Evolutionary conservation across 2,113 vertebrate species (phyloP), one percentile per base, ranked within the genome.

Genomic region (Grammomys dolichurus): DNA sequence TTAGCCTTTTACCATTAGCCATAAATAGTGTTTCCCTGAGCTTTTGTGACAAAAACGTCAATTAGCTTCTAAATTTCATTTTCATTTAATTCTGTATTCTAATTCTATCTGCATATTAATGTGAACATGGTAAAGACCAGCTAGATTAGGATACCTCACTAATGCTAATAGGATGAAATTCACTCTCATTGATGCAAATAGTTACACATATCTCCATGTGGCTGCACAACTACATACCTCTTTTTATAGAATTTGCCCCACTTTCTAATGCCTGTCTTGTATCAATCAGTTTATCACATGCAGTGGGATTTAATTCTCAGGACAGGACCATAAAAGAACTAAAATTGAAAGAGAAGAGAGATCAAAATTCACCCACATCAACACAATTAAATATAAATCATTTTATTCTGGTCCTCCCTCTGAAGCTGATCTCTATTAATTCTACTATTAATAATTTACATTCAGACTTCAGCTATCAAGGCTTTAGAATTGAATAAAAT

Each of bases 21-120:
- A 40, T 97, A 98, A 98, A 98, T 97, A 98, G 96, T 96, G 93
- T 96, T 98, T 98, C 96, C 96, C 95, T 5, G 93, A 97, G 97
- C 89, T 98, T 98, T 98, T 98, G 98, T 98, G 97, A 98, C 98
- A 98, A 98, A 99, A 99, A 98, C 98, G 98, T 98, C 98, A 98
- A 98, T 99, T 99, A 98, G 98, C 93, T 98, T 98, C 97, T 90
- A 98, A 98, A 96, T 97, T 98, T 97, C 96, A 97, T 98, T 98
- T 98, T 98, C 96, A 96, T 98, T 98, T 98, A 98, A 98, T 98
- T 98, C 97, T 97, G 76, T 94, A 98, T 98, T 98, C 97, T 97
- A 60, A 12, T 97, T 96, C 78, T 96, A 98, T 98, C 98, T 98
- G 96, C 97, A 98, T 98, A 98, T 98, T 98, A 98, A 99, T 98